phyloP scores from a whole-genome alignment of 1,140 invertebrate species.

The Drosophila insularis region DNA sequence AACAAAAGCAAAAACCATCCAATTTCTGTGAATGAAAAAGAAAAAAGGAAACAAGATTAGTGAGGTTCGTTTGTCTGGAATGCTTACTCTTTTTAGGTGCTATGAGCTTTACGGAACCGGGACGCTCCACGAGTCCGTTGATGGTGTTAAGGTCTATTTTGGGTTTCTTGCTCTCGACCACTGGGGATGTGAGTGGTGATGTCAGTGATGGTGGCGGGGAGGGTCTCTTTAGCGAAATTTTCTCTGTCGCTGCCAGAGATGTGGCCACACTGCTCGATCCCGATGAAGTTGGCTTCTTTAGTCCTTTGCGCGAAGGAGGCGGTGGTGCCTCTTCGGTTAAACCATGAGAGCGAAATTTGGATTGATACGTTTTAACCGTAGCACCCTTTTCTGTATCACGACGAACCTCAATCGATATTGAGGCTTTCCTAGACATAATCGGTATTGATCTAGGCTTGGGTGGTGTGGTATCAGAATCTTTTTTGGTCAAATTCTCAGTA shows the following conservation, averaged over 20 bases:
- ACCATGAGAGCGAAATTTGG: conserved; percentile 93
- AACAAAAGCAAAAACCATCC: conserved; percentile 70
- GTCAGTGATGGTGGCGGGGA: conserved; percentile 87
- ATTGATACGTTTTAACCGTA: conserved; percentile 94
- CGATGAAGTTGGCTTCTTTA: conserved; percentile 85
- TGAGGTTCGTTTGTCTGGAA: conserved; percentile 50
- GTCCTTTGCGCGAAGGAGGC: conserved; percentile 86
- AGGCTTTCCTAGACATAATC: conserved; percentile 87
- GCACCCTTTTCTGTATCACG: conserved; percentile 89
- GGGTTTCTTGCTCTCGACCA: conserved; percentile 85
- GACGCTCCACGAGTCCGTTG: conserved; percentile 85
- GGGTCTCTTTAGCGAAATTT: conserved; percentile 83
- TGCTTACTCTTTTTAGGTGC: conserved; percentile 95
- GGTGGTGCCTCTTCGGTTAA: conserved; percentile 91
- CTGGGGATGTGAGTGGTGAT: conserved; percentile 84
- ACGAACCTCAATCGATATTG: conserved; percentile 90
- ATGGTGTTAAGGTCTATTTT: conserved; percentile 84
- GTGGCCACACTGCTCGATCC: conserved; percentile 41
- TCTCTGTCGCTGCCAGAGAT: neutral
- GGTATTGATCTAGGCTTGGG: conserved; percentile 69
- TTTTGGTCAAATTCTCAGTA: conserved; percentile 83
- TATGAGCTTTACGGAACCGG: conserved; percentile 92
- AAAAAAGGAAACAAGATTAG: conserved; percentile 82
- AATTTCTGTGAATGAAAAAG: conserved; percentile 51
- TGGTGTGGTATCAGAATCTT: conserved; percentile 76